phyloP scores from a whole-genome alignment of 2,113 vertebrate species.

The Rhinoderma darwinii region DNA sequence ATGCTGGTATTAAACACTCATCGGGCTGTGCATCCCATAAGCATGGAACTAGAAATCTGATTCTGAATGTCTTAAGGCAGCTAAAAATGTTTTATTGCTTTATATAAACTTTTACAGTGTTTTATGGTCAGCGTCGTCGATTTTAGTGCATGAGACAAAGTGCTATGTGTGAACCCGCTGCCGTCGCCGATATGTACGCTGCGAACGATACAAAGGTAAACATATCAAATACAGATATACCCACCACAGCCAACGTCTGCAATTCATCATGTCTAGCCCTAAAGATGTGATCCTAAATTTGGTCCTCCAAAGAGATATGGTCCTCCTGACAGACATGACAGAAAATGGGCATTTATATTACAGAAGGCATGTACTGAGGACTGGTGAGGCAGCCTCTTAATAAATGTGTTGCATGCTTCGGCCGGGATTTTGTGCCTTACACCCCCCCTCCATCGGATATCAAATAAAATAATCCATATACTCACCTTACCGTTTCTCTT shows the following conservation, averaged over 20 bases:
- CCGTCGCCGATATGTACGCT: constrained; percentile 29
- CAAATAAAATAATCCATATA: too few relatives aligned
- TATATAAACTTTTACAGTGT: constrained; percentile 53
- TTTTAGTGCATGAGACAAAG: constrained; percentile 45
- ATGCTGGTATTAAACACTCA: constrained; percentile 30
- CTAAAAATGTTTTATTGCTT: constrained; percentile 49
- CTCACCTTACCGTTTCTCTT: too few relatives aligned
- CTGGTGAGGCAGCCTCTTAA: too few relatives aligned
- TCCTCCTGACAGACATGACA: not conserved
- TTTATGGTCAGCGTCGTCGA: constrained; percentile 28
- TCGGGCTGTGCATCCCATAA: constrained; percentile 21
- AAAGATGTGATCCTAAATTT: not conserved
- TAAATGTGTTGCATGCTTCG: too few relatives aligned
- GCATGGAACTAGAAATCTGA: not conserved
- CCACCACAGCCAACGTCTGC: not conserved
- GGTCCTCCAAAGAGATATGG: not conserved
- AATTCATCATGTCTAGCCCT: constrained; percentile 1
- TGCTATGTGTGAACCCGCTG: constrained; percentile 32
- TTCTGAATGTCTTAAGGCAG: constrained; percentile 35
- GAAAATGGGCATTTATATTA: not conserved
- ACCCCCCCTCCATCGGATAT: too few relatives aligned
- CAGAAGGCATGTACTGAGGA: not conserved
- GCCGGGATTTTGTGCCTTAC: too few relatives aligned
- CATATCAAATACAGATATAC: constrained; percentile 36
- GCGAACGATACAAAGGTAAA: constrained; percentile 24